Evolutionary conservation across 2,888 invertebrate species (phyloP), one percentile per base, ranked within the genome.

Genomic region (Protophormia terraenovae): DNA sequence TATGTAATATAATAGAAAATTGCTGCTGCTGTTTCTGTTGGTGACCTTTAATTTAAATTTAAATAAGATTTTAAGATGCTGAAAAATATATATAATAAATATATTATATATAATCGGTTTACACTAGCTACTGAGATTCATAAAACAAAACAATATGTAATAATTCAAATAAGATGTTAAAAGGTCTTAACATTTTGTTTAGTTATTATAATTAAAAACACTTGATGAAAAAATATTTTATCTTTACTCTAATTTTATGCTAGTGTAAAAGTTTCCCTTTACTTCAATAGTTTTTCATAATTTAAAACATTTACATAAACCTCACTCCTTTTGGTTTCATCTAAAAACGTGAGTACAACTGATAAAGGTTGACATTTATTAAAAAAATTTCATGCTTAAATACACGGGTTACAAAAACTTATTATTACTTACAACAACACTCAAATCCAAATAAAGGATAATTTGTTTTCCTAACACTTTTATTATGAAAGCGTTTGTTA

Each of bases 1-100:
- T 10, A 1, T 58, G 29, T 12, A 29, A 58, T 58, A 32, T 16
- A 32, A 29, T 53, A 10, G 5, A 32, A 16, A 53, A n/a, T 32
- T 22, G 4, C 41, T 41, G 12, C 1, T 38, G 32, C n/a, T 69
- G 7, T 19, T n/a, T n/a, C 6, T 41, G 10, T 12, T 12, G 7
- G 32, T 50, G 50, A 53, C 53, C 69, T 53, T 69, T 69, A 69
- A 69, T 69, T 69, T 45, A 47, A 24, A 66, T 66, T 66, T 38
- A 24, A 53, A 69, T 69, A 4, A 35, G 8, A 22, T 69, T 35
- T 69, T 8, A 53, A 50, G 19, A 35, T 53, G 8, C 14, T 16
- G n/a, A 35, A n/a, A n/a, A n/a, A n/a, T n/a, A n/a, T n/a, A n/a
- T n/a, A 16, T 0, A 22, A 12, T 0, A 24, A 1, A 41, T 1